Evolutionary conservation across 1,140 invertebrate genomes (phyloP).

Genomic region (Melanaphis sacchari): DNA sequence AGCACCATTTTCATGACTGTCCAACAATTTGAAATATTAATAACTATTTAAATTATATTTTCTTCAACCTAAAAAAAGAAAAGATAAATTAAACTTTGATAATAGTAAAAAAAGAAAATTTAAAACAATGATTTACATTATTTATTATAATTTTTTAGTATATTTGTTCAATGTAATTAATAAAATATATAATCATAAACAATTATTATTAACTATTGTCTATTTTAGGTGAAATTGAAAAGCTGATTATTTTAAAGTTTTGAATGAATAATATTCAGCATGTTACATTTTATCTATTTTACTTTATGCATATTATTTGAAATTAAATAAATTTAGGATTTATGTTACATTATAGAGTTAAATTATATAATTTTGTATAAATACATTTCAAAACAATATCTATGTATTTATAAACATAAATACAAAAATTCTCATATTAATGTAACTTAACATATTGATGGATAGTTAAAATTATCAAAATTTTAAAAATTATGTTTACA

Average conservation of each 20-base stretch:
- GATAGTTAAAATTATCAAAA: background rate
- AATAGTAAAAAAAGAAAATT: background rate
- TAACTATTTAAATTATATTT: background rate
- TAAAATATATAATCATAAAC: background rate
- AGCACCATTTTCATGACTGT: constrained; percentile 93
- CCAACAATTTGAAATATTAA: background rate
- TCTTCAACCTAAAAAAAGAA: background rate
- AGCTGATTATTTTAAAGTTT: background rate
- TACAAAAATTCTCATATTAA: no score
- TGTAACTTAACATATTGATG: background rate
- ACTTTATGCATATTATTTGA: background rate
- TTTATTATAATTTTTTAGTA: background rate
- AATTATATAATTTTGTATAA: no score
- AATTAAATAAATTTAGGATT: background rate
- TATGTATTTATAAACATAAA: no score
- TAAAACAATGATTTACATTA: background rate
- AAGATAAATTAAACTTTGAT: background rate
- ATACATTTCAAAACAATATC: no score
- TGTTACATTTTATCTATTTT: background rate
- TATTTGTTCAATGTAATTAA: background rate
- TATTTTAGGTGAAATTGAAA: background rate
- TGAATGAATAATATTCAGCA: background rate
- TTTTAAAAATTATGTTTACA: background rate
- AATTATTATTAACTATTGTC: background rate
- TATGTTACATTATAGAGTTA: background rate